Base-by-base conservation (phyloP, 2,113 vertebrate species). In the Notechis scutatus region DNA sequence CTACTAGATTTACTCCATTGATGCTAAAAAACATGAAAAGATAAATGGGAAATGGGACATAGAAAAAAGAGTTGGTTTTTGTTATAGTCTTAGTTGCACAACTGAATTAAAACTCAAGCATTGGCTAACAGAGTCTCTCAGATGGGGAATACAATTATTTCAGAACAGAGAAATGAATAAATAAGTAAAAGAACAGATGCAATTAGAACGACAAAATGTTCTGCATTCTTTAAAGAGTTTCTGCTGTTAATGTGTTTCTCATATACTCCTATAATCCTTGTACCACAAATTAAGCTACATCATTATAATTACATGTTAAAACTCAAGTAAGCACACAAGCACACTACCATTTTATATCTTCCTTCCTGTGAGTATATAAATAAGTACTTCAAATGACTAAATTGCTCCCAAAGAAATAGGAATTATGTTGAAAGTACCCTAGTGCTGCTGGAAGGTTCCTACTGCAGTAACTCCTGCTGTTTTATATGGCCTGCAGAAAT, bases 331-430 rank as follows among this genome's bases (percentile, higher is more conserved):
- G 95, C 96, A 94, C 64, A 95, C 90, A 90, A 61, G 95, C 96
- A 94, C 81, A 95, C 90, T 81, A 91, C 55, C 92, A 94, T 94
- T 96, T 92, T 95, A 94, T 64, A 93, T 95, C 94, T 94, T 94
- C 94, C 94, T 95, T 93, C 1, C 34, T 91, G 93, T 95, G 96
- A 92, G 94, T 95, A 95, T 94, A 93, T 90, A 96, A 96, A 97
- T 96, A 97, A 96, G 95, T 95, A 96, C 95, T 96, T 95, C 93
- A 94, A 96, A 96, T 97, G 95, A 96, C 96, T 94, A 96, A 96
- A 97, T 95, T 94, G 96, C 94, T 95, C 95, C 88, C 93, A 95
- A 93, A 96, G 95, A 96, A 96, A 95, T 93, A 64, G 94, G 94
- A 95, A 96, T 96, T 96, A 94, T 61, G 89, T 93, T 94, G 94